Percentiles rank a stretch among this genome's conserved stretches.
Evolutionary conservation across 2,888 invertebrate species (phyloP).

Genomic region (Pemphredon lugubris): DNA sequence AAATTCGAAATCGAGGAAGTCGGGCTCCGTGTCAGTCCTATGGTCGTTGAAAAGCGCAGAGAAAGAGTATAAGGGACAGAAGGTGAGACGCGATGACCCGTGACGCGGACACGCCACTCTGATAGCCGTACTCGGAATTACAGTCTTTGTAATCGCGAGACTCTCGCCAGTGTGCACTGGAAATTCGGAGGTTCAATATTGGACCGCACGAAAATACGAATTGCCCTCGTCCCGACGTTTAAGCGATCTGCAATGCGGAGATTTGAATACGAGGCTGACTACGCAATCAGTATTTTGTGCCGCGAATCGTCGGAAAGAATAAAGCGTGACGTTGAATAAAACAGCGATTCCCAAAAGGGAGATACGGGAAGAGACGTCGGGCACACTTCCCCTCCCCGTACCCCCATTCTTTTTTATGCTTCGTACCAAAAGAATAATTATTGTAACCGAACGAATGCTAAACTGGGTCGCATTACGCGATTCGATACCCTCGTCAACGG

Average conservation of each 20-base stretch:
- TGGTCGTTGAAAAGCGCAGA: conserved; percentile 62
- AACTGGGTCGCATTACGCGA: no score
- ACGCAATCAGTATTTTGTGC: not conserved
- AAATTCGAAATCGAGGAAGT: conserved; percentile 64
- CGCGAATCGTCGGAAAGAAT: not conserved
- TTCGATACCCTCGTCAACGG: no score
- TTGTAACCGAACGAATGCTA: no score
- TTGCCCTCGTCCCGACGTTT: not conserved
- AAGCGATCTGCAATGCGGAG: not conserved
- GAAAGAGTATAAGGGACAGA: conserved; percentile 63
- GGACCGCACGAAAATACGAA: not conserved
- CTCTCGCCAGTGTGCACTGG: not conserved
- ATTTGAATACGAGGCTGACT: no score
- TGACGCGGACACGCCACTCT: conserved; percentile 44
- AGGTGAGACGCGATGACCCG: conserved; percentile 35
- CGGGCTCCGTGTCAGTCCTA: conserved; percentile 66
- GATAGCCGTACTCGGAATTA: conserved; percentile 22
- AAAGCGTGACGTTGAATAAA: no score
- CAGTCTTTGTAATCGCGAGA: not conserved
- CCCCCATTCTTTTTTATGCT: no score
- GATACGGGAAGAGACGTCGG: no score
- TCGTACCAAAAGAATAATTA: no score
- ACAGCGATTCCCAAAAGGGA: no score
- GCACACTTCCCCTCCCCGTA: no score
- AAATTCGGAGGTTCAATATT: not conserved